These are phyloP conservation scores for Thalassophryne amazonica DNA, from an alignment of 2,797 vertebrate genomes.

Conservation along the genomic window DNA sequence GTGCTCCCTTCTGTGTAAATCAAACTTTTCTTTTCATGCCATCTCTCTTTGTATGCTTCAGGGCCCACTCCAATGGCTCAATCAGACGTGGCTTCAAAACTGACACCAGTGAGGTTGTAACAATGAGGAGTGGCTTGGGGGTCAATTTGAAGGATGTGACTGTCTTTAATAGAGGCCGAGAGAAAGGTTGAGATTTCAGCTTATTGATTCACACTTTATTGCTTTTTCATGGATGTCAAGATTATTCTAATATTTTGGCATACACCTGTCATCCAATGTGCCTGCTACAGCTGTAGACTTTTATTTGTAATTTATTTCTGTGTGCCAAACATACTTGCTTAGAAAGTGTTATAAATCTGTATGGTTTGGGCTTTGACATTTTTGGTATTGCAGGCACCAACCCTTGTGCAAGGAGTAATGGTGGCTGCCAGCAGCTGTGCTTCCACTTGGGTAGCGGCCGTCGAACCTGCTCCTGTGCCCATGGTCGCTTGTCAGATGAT, in stretches of 20 bases:
- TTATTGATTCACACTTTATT: constrained; percentile 43
- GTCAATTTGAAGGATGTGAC: constrained; percentile 98
- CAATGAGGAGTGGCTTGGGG: constrained; percentile 93
- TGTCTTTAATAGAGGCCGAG: constrained; percentile 93
- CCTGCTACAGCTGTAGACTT: not conserved
- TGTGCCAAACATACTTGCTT: not conserved
- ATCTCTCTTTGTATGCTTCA: constrained; percentile 50
- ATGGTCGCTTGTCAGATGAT: constrained; percentile 90
- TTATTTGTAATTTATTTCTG: not conserved
- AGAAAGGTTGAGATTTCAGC: constrained; percentile 88
- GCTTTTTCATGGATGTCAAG: too few species aligned
- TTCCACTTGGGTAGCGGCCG: constrained; percentile 87
- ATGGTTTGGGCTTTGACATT: constrained; percentile 21
- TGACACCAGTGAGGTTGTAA: constrained; percentile 87
- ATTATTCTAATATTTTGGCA: too few species aligned
- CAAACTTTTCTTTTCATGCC: constrained; percentile 12
- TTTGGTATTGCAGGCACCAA: constrained; percentile 84
- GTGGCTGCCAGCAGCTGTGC: constrained; percentile 95
- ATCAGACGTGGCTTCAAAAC: constrained; percentile 92
- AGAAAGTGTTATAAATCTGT: not conserved
- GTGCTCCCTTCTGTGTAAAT: not conserved
- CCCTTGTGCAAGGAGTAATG: constrained; percentile 89
- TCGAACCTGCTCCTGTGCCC: constrained; percentile 91
- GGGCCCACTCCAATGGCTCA: constrained; percentile 96
- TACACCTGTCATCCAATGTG: not conserved